phyloP scores from a whole-genome alignment of 1,140 invertebrate species.

The Nasonia longicornis region DNA sequence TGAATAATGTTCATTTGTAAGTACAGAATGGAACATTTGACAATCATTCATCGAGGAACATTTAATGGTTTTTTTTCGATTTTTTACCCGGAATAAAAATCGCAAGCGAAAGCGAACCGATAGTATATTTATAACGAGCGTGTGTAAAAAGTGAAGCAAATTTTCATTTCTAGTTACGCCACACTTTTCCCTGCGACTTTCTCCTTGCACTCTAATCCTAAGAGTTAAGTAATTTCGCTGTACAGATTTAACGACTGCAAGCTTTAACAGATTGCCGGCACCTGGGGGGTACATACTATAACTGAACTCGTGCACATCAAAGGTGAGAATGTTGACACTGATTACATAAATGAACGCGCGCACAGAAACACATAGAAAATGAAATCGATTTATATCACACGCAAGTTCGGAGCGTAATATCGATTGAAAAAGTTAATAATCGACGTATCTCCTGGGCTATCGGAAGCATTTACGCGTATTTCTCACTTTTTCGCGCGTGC shows the following conservation, averaged over 20 bases:
- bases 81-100: neutral
- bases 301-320: constrained; percentile 4
- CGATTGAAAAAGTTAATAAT: constrained; percentile 26
- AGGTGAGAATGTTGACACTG: neutral
- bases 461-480: neutral
- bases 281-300: neutral
- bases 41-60: constrained; percentile 22
- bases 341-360: neutral
- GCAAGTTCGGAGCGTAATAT: constrained; percentile 2
- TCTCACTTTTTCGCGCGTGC: constrained; percentile 18
- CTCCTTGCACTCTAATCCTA: neutral
- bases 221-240: neutral
- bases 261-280: neutral
- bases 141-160: neutral
- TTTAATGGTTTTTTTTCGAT: neutral
- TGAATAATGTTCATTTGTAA: neutral
- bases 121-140: neutral
- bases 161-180: constrained; percentile 3
- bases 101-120: constrained; percentile 3
- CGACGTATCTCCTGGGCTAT: too few relatives aligned
- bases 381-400: neutral
- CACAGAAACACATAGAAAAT: neutral
- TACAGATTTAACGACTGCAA: neutral
- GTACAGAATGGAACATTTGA: neutral
- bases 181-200: constrained; percentile 3